These are phyloP conservation scores for Anguilla rostrata DNA, from an alignment of 2,113 vertebrate genomes.

Conservation along the genomic window DNA sequence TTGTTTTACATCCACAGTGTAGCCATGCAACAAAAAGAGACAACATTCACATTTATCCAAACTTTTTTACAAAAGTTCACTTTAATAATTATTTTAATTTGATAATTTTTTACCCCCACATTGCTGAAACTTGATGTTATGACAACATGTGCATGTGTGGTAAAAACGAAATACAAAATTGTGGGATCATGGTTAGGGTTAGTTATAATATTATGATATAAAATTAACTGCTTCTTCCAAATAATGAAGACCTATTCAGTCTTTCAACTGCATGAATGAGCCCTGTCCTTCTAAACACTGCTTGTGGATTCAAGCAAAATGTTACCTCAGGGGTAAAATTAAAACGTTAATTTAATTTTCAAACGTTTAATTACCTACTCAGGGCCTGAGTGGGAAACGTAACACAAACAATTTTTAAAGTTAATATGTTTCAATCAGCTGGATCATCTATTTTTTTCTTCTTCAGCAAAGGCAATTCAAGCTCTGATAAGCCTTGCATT, in stretches of 20 bases:
- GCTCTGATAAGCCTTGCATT: neutral
- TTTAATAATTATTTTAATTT: neutral
- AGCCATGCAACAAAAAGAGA: neutral
- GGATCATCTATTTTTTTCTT: neutral
- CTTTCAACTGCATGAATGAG: conserved; percentile 1
- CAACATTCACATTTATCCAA: conserved; percentile 7
- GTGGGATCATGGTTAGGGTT: neutral
- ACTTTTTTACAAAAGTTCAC: conserved; percentile 7
- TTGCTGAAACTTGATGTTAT: conserved; percentile 12
- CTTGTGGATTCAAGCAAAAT: neutral
- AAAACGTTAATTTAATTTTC: too few species aligned
- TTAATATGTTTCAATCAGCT: too few species aligned
- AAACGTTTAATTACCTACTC: too few species aligned
- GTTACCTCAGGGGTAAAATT: neutral
- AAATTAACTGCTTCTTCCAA: neutral
- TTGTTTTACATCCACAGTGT: conserved; percentile 36
- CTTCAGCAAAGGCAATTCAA: neutral
- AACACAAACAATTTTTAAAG: neutral
- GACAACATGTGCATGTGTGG: conserved; percentile 14
- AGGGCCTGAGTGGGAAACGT: neutral
- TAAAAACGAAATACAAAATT: conserved; percentile 9
- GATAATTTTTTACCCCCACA: neutral
- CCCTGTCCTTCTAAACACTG: too few species aligned
- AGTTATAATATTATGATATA: neutral
- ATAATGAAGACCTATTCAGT: neutral